Conservation (phyloP, 53 echinoderm and acorn worm species). For the Arbacia lixula region DNA sequence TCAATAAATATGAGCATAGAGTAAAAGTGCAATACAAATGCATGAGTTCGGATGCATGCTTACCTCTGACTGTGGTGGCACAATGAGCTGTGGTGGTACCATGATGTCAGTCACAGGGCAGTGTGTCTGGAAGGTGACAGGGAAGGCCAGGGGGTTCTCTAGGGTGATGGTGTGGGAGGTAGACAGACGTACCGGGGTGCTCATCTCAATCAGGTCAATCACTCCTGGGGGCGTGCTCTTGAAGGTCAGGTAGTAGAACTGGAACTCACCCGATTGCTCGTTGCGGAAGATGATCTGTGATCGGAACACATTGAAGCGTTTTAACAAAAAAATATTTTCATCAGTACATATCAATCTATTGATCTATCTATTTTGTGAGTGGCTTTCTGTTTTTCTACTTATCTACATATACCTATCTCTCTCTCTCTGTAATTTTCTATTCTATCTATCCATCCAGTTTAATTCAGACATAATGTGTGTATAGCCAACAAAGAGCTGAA, state of each 20-base stretch:
- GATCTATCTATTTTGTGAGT: too few relatives aligned
- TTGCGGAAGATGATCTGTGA: constrained; percentile 88
- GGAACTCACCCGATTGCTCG: constrained; percentile 89
- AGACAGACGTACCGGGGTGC: constrained; percentile 93
- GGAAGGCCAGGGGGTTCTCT: constrained; percentile 85
- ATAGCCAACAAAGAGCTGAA: too few relatives aligned
- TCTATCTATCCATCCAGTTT: too few relatives aligned
- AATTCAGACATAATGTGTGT: too few relatives aligned
- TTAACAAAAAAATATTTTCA: too few relatives aligned
- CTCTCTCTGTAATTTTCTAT: too few relatives aligned
- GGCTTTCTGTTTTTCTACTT: too few relatives aligned
- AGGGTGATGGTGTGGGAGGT: constrained; percentile 92
- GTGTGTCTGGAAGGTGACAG: constrained; percentile 89
- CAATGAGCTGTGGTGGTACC: constrained; percentile 89
- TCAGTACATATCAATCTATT: too few relatives aligned
- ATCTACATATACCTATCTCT: too few relatives aligned
- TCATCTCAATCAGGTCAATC: constrained; percentile 95
- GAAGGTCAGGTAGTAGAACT: constrained; percentile 98
- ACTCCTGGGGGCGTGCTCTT: constrained; percentile 97
- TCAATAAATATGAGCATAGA: too few relatives aligned
- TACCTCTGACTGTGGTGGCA: constrained; percentile 99
- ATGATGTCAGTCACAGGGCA: constrained; percentile 88
- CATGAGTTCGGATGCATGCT: not conserved
- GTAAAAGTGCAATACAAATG: too few relatives aligned
- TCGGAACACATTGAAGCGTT: not conserved